Evolutionary conservation across 2,113 vertebrate species (phyloP), one percentile per base, ranked within the genome.

Genomic region (Willisornis vidua): DNA sequence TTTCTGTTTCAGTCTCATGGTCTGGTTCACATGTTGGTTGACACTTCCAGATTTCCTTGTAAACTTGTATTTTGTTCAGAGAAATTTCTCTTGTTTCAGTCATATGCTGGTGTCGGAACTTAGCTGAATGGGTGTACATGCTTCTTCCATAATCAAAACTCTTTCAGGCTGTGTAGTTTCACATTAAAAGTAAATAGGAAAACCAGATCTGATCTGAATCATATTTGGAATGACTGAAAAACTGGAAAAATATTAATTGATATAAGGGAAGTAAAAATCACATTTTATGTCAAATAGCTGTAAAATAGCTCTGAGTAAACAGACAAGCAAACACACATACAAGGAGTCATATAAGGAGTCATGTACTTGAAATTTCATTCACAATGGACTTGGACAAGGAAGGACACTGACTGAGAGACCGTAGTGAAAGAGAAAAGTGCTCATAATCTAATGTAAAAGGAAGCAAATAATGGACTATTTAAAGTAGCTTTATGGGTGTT

Each of bases 121-220:
- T 72, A 59, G 13, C 9, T 51, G 48, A 67, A 67, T 1, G 7
- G 9, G 10, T 35, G 18, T 11, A 63, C 4, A 5, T 0, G 2
- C 1, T 61, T 77, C 65, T 77, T n/a, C 24, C 24, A 24, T 46
- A 73, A 74, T 54, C 19, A 75, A 70, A 72, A 52, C 29, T 46
- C 43, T 71, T 90, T 71, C 39, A 49, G 25, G 19, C 5, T 39
- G 14, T 48, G 9, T 8, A 45, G 49, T 39, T 61, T 70, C n/a
- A 83, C 12, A 12, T 49, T 31, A 80, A 70, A 91, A 74, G 19
- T 68, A 55, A 51, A 52, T 2, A 45, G 14, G 18, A 62, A 70
- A 93, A 80, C 3, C 11, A 89, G 55, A 48, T 4, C 15, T 65
- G 15, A 52, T 41, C 7, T 35, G 63, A 92, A 82, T 65, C 2